A percentile compares a stretch with the other conserved stretches of the same genome.
Conservation (phyloP, 1,140 invertebrate genomes). For the Lordiphosa stackelbergi region DNA sequence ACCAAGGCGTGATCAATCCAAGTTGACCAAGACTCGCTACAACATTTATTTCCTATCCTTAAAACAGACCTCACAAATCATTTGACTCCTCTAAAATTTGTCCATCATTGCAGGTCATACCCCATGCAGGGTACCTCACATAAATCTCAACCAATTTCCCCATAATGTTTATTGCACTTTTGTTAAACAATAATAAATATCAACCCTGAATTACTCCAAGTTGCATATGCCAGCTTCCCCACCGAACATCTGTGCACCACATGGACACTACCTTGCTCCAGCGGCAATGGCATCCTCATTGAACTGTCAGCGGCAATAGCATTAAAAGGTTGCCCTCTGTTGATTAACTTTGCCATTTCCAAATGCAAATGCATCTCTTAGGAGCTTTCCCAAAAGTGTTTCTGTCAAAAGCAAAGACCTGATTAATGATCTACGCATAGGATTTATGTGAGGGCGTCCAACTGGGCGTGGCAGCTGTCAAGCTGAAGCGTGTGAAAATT, state of each 20-base stretch:
- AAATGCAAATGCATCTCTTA: slow-evolving; percentile 35
- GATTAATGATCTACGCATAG: slow-evolving; percentile 59
- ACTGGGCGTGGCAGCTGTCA: slow-evolving; percentile 48
- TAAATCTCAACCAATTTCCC: slow-evolving; percentile 27
- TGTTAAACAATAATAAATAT: slow-evolving; percentile 50
- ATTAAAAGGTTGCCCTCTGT: slow-evolving; percentile 15
- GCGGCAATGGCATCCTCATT: slow-evolving; percentile 23
- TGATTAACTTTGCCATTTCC: slow-evolving; percentile 32
- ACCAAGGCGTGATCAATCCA: too few species aligned
- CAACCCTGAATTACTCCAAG: slow-evolving; percentile 22
- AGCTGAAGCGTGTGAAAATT: slow-evolving; percentile 65
- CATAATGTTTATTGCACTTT: slow-evolving; percentile 47
- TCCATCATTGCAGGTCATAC: slow-evolving; percentile 1
- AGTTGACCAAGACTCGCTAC: too few species aligned
- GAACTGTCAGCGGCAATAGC: slow-evolving; percentile 42
- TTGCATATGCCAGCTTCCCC: slow-evolving; percentile 2
- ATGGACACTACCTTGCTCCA: slow-evolving; percentile 53
- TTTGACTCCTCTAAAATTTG: neutral
- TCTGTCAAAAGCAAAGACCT: slow-evolving; percentile 49
- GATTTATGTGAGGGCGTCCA: slow-evolving; percentile 51
- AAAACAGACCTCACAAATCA: slow-evolving; percentile 6
- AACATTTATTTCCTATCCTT: neutral
- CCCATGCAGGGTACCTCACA: slow-evolving; percentile 18
- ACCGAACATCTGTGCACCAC: slow-evolving; percentile 51
- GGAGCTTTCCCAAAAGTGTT: slow-evolving; percentile 31